Conservation (phyloP, 2,113 vertebrate species). For the Ptilorrhoa leucosticta region DNA sequence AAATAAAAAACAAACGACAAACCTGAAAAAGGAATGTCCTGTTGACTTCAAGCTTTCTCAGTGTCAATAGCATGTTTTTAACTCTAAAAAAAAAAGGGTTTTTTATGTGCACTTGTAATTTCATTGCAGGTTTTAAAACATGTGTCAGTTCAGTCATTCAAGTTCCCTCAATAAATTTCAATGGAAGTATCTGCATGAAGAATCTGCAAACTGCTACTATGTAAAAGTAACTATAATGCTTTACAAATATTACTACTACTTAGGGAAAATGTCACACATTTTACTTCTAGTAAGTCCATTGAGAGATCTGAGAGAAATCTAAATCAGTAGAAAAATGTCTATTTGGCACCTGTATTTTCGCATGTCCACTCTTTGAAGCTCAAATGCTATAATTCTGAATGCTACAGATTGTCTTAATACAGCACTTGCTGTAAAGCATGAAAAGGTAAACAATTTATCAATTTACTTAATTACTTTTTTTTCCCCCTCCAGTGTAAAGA, state of each 20-base stretch:
- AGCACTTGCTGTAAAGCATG: not conserved
- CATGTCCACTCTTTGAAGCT: not conserved
- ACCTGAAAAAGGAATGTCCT: not conserved
- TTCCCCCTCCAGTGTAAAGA: not conserved
- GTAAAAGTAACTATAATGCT: not conserved
- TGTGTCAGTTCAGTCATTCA: not conserved
- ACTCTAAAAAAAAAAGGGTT: accelerated
- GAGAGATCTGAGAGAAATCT: not conserved
- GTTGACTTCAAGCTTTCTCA: not conserved
- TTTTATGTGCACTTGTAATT: not conserved
- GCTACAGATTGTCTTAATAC: not conserved
- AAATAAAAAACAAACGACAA: not conserved
- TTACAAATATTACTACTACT: not conserved
- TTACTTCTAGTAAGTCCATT: not conserved
- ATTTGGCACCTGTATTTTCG: not conserved
- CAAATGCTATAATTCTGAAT: not conserved
- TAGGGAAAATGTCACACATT: not conserved
- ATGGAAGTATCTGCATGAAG: not conserved
- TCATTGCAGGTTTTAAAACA: not conserved
- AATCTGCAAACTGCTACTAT: not conserved
- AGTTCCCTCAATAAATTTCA: not conserved
- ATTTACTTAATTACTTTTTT: not conserved
- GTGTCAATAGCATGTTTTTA: not conserved
- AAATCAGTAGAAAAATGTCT: not conserved
- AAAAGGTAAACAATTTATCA: not conserved